Base-by-base conservation (phyloP, 2,797 vertebrate genomes). In the Potorous gilbertii region DNA sequence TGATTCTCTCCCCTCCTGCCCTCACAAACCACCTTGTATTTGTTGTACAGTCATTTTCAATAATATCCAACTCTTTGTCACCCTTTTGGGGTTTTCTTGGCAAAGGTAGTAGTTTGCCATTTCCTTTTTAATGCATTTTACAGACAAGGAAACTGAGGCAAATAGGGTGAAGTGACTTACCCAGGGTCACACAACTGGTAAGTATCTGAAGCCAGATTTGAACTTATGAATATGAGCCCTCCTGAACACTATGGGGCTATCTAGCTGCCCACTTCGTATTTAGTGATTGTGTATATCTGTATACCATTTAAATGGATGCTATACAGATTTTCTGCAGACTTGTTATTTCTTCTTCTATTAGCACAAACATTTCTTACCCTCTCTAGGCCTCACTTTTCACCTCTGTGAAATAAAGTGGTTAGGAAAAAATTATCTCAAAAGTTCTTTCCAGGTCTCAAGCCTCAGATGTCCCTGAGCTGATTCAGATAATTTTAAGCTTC, bases 331-430 rank as follows among this genome's bases (percentile, higher is more conserved):
- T 50, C 40, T 46, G 27, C 4, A 16, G 21, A 27, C 1, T 81
- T 46, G 16, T 62, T 14, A 74, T 74, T 16, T 74, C 66, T 16
- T 74, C 66, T 74, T 81, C 21, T 12, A 50, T 81, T 46, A 81
- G n/a, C n/a, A 81, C 46, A 2, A 24, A 56, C 87, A 90, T 55
- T 8, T 0, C n/a, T 95, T 21, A 10, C 59, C 27, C 81, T 31
- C 31, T 57, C 91, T 91, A 92, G 92, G 66, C 59, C 46, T 18
- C n/a, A n/a, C 55, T 91, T 31, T 93, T 59, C 74, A 90, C 59
- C 0, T 13, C 18, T 52, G 50, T 12, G 90, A 54, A 56, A 40
- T 8, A 0, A 27, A 18, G 4, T 74, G 29, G 28, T 59, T 62
- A 3, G 10, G 9, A 50, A 87, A 46, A 87, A 46, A 46, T 3